Percentiles rank a stretch among this genome's conserved stretches.
phyloP scores from a whole-genome alignment of 2,797 vertebrate species.

The Alexandromys oeconomus region DNA sequence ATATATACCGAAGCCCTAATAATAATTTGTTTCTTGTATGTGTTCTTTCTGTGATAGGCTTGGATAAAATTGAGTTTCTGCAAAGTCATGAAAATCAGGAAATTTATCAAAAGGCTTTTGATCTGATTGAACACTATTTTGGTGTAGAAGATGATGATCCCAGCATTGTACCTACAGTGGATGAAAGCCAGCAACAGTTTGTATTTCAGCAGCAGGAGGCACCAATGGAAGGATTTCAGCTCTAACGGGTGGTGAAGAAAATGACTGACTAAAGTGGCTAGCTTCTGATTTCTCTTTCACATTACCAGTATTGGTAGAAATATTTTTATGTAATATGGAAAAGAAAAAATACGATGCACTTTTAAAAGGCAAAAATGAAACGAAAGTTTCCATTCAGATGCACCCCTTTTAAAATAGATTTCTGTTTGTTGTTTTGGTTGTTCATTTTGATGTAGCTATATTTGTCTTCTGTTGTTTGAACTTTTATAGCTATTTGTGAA shows the following conservation, averaged over 20 bases:
- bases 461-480: conserved; percentile 84
- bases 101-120: conserved; percentile 95
- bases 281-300: conserved; percentile 68
- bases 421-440: neutral
- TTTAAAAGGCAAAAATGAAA: conserved; percentile 75
- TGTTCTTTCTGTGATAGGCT: conserved; percentile 86
- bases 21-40: conserved; percentile 45
- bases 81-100: conserved; percentile 95
- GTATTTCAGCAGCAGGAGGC: conserved; percentile 95
- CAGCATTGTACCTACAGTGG: conserved; percentile 93
- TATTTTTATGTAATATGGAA: conserved; percentile 76
- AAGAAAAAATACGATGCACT: conserved; percentile 86
- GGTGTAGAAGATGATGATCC: conserved; percentile 94
- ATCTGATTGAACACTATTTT: conserved; percentile 94
- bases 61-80: conserved; percentile 95
- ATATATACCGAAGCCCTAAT: conserved; percentile 8
- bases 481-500: conserved; percentile 84
- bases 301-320: conserved; percentile 77
- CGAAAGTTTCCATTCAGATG: conserved; percentile 80
- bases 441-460: conserved; percentile 70
- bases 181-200: conserved; percentile 94
- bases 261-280: conserved; percentile 40
- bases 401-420: conserved; percentile 72
- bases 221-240: conserved; percentile 95
- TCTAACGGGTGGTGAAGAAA: conserved; percentile 81